Evolutionary conservation across 2,797 vertebrate species (phyloP).

Genomic region (Meriones psammophilus): DNA sequence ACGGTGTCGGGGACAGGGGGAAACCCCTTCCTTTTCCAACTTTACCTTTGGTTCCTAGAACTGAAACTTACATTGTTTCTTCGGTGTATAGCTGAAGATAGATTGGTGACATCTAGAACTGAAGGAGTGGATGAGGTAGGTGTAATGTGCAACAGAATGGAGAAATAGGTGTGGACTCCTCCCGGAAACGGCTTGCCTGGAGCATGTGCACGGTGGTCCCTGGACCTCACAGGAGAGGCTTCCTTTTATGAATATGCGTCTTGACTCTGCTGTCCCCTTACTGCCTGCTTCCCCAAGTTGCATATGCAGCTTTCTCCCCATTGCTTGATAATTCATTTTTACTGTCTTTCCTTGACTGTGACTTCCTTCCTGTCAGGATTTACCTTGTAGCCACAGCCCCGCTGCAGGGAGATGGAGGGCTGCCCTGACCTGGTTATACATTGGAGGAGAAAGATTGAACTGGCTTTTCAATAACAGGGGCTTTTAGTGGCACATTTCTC

Average conservation of each 20-base stretch:
- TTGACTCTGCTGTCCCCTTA: neutral
- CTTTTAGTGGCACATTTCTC: conserved; percentile 38
- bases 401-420: neutral
- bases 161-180: neutral
- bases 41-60: conserved; percentile 16
- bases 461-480: neutral
- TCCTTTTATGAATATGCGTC: neutral
- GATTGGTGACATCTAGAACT: neutral
- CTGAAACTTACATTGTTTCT: conserved; percentile 18
- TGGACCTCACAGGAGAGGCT: neutral
- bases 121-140: neutral
- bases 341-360: conserved; percentile 20
- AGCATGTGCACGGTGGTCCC: accelerated
- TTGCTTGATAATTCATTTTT: neutral
- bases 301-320: neutral
- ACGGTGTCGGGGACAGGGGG: neutral
- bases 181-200: neutral
- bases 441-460: neutral
- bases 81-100: conserved; percentile 7
- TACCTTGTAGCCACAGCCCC: neutral
- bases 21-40: neutral
- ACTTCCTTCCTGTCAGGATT: neutral
- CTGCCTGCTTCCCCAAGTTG: neutral
- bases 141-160: neutral
- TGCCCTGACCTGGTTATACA: neutral